Conservation (phyloP, 2,888 invertebrate species). For the Sinodicranocentrus sp. region DNA sequence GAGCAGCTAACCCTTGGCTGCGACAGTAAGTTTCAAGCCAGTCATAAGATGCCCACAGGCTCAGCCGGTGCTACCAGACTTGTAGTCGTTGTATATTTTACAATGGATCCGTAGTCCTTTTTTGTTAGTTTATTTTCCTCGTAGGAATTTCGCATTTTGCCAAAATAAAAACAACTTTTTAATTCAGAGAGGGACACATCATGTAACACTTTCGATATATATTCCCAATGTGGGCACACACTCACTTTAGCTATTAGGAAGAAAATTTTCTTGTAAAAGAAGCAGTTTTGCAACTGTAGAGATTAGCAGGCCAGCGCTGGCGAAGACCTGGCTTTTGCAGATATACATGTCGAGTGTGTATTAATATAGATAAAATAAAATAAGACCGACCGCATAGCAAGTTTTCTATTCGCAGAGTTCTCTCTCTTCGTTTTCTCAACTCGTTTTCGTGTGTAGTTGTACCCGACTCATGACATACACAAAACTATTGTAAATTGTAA, state of each 20-base stretch:
- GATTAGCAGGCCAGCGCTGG: constrained; percentile 66
- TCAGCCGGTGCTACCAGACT: constrained; percentile 65
- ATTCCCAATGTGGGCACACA: constrained; percentile 19
- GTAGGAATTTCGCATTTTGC: constrained; percentile 31
- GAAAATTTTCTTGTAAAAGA: background rate
- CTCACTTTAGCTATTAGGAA: constrained; percentile 19
- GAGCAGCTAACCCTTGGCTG: constrained; percentile 41
- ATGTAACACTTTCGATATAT: constrained; percentile 17
- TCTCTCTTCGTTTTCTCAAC: background rate
- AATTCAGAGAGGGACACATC: background rate
- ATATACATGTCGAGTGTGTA: background rate
- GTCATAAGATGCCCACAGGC: constrained; percentile 69
- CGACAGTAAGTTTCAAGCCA: constrained; percentile 58
- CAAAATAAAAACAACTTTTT: constrained; percentile 15
- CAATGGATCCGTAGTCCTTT: constrained; percentile 27
- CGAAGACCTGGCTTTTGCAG: constrained; percentile 59
- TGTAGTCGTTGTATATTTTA: constrained; percentile 2
- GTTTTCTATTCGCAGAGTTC: constrained; percentile 1
- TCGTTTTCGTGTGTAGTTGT: background rate
- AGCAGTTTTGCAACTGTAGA: constrained; percentile 29
- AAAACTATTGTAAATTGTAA: background rate
- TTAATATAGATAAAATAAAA: background rate
- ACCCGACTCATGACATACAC: background rate
- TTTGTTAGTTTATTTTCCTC: constrained; percentile 24
- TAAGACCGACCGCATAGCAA: background rate